These are phyloP conservation scores for Catonia carolina DNA, from an alignment of 2,888 invertebrate genomes.

Conservation along the genomic window DNA sequence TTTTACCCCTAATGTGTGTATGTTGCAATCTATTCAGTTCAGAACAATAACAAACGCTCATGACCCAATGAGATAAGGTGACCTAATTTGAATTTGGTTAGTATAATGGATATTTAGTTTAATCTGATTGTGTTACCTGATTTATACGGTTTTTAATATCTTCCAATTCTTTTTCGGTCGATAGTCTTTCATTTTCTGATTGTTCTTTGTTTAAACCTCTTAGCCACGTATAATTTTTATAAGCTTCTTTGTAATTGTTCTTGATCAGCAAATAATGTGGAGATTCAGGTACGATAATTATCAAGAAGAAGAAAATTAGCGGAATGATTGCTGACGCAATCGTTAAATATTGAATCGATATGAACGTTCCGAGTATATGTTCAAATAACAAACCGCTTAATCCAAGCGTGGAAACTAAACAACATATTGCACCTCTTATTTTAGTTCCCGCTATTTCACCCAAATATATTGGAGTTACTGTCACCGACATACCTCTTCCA, in stretches of 20 bases:
- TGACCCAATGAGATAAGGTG: too few species aligned
- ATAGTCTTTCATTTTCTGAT: too few species aligned
- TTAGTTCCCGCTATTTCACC: constrained; percentile 29
- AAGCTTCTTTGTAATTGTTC: constrained; percentile 42
- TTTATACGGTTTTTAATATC: not conserved
- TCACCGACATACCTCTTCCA: constrained; percentile 29
- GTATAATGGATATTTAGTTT: too few species aligned
- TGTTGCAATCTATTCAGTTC: too few species aligned
- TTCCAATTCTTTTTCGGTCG: not conserved
- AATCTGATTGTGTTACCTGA: not conserved
- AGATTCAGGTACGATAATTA: constrained; percentile 50
- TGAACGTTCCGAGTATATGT: constrained; percentile 27
- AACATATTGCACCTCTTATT: constrained; percentile 29
- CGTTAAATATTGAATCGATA: constrained; percentile 25
- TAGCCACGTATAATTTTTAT: constrained; percentile 24
- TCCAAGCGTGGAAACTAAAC: constrained; percentile 27
- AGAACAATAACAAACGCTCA: too few species aligned
- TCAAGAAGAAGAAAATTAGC: constrained; percentile 45
- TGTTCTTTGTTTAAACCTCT: constrained; percentile 14
- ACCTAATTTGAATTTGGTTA: too few species aligned
- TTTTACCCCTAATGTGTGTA: too few species aligned
- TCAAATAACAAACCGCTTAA: constrained; percentile 29
- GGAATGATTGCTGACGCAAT: constrained; percentile 45
- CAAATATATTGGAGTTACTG: constrained; percentile 32
- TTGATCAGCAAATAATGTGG: constrained; percentile 54